phyloP scores from a whole-genome alignment of 92 coral and sea anemone genomes.

The Pocillopora meandrina region DNA sequence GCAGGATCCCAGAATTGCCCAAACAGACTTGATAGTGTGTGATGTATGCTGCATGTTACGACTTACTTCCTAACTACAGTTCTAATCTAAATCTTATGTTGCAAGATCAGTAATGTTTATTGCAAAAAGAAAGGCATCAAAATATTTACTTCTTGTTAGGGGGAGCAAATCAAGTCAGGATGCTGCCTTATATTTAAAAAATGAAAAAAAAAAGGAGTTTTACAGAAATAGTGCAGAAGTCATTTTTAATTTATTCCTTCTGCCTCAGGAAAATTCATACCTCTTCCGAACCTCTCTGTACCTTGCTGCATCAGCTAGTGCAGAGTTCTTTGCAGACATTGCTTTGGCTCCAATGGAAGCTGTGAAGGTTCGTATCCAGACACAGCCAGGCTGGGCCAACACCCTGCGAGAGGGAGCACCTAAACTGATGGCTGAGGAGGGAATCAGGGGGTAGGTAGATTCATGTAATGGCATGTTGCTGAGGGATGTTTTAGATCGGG shows the following conservation, averaged over 20 bases:
- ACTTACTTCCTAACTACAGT: too few relatives aligned
- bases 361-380: conserved; percentile 94
- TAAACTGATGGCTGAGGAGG: conserved; percentile 80
- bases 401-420: conserved; percentile 93
- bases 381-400: conserved; percentile 97
- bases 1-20: too few relatives aligned
- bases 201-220: neutral
- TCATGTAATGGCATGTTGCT: neutral
- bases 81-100: too few relatives aligned
- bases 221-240: neutral
- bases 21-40: too few relatives aligned
- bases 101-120: too few relatives aligned
- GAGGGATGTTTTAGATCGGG: neutral
- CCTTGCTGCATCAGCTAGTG: conserved; percentile 98
- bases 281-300: conserved; percentile 90
- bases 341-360: conserved; percentile 99
- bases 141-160: too few relatives aligned
- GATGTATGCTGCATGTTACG: too few relatives aligned
- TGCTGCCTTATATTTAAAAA: too few relatives aligned
- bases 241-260: neutral
- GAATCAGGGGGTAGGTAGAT: conserved; percentile 87
- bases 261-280: conserved; percentile 80
- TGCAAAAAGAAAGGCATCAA: too few relatives aligned
- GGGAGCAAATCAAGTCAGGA: too few relatives aligned
- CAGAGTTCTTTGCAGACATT: conserved; percentile 99